Evolutionary conservation across 1,140 invertebrate genomes (phyloP).

Genomic region (Euura saliciscinereae): DNA sequence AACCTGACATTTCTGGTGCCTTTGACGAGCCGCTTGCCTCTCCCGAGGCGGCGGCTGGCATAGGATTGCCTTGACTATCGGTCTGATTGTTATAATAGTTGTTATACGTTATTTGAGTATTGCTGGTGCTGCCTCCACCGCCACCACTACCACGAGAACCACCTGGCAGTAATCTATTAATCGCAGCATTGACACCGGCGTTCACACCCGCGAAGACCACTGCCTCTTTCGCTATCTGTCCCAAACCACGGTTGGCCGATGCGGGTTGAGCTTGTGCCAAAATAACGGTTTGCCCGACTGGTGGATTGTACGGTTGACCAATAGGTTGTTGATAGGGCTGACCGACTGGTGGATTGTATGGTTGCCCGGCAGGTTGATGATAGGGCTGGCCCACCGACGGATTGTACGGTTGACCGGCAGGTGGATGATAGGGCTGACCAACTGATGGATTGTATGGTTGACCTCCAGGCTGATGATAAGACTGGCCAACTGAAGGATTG

Average conservation of each 20-base stretch:
- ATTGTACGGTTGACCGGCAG: constrained; percentile 33
- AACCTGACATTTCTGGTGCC: background rate
- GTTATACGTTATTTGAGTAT: constrained; percentile 54
- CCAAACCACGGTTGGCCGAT: constrained; percentile 45
- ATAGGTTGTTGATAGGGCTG: constrained; percentile 24
- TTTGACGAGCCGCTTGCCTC: background rate
- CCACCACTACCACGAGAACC: constrained; percentile 50
- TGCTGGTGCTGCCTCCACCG: constrained; percentile 9
- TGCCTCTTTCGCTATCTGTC: constrained; percentile 57
- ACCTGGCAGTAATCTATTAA: constrained; percentile 52
- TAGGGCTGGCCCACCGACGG: constrained; percentile 25
- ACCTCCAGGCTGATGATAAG: constrained; percentile 11
- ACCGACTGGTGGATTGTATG: constrained; percentile 28
- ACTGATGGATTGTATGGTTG: constrained; percentile 13
- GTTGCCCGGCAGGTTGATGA: constrained; percentile 36
- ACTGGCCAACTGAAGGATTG: constrained; percentile 27
- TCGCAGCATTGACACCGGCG: constrained; percentile 55
- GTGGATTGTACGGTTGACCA: constrained; percentile 34
- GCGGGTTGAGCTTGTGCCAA: constrained; percentile 35
- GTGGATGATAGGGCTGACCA: constrained; percentile 34
- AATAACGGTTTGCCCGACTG: constrained; percentile 44
- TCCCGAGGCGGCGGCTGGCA: constrained; percentile 17
- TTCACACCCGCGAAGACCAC: constrained; percentile 55
- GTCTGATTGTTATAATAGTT: constrained; percentile 56
- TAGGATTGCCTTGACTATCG: constrained; percentile 15